Evolutionary conservation across 2,888 invertebrate genomes (phyloP).

Genomic region (Ferrisia virgata): DNA sequence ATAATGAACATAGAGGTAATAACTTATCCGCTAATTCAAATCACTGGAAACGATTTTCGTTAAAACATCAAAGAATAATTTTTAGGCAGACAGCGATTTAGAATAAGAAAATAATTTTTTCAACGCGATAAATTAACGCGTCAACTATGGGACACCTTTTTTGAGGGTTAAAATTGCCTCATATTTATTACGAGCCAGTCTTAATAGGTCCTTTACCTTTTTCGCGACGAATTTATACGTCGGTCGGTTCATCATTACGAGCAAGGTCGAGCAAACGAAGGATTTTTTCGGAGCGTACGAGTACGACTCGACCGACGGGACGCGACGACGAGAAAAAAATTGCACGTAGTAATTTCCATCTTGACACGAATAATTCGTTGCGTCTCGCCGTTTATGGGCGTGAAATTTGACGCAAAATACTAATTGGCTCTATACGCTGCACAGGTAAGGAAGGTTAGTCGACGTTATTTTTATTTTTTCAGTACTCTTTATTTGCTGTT

Average conservation of each 20-base stretch:
- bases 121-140: neutral
- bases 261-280: neutral
- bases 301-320: neutral
- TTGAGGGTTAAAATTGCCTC: neutral
- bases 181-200: conserved; percentile 9
- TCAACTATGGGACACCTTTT: neutral
- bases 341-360: neutral
- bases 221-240: neutral
- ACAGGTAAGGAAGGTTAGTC: neutral
- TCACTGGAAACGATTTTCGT: neutral
- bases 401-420: neutral
- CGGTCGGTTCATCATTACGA: neutral
- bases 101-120: neutral
- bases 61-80: neutral
- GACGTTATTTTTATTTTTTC: conserved; percentile 12
- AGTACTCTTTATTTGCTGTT: conserved; percentile 25
- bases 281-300: neutral
- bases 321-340: neutral
- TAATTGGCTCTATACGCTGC: neutral
- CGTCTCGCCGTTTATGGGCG: neutral
- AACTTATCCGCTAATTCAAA: neutral
- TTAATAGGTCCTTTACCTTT: neutral
- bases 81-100: too few relatives aligned
- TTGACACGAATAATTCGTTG: neutral
- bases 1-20: too few relatives aligned